These are phyloP conservation scores for Hemistola chrysoprasaria DNA, from an alignment of 2,888 invertebrate genomes.

Conservation along the genomic window DNA sequence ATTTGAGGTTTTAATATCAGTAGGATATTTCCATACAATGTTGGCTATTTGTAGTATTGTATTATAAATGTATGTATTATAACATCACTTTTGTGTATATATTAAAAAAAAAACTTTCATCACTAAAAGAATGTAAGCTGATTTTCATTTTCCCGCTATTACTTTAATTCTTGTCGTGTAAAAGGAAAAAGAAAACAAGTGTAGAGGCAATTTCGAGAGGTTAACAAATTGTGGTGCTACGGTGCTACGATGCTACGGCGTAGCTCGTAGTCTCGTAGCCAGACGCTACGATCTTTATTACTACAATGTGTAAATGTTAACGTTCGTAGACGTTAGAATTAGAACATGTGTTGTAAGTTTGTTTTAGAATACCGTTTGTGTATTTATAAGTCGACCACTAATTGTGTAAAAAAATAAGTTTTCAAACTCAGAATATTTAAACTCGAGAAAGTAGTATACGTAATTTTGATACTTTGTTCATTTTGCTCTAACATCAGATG, in stretches of 20 bases:
- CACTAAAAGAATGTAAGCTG: background rate
- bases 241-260: slow-evolving; percentile 51
- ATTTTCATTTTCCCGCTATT: slow-evolving; percentile 48
- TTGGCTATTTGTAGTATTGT: too few relatives aligned
- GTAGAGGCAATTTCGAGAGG: slow-evolving; percentile 63
- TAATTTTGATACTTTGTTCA: too few relatives aligned
- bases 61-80: background rate
- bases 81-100: slow-evolving; percentile 1
- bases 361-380: slow-evolving; percentile 12
- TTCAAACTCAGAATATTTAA: too few relatives aligned
- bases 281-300: slow-evolving; percentile 62
- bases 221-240: slow-evolving; percentile 73
- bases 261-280: slow-evolving; percentile 57
- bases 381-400: too few relatives aligned
- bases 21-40: too few relatives aligned
- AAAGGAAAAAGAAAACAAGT: slow-evolving; percentile 45
- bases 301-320: slow-evolving; percentile 62
- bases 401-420: too few relatives aligned
- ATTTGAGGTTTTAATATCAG: too few relatives aligned
- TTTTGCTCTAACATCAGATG: too few relatives aligned
- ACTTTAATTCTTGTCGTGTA: slow-evolving; percentile 47
- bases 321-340: slow-evolving; percentile 44
- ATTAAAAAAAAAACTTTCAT: background rate
- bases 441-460: too few relatives aligned
- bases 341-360: slow-evolving; percentile 24